A percentile compares a stretch with the other conserved stretches of the same genome.
phyloP scores from a whole-genome alignment of 2,888 invertebrate species.

The Luperina nickerlii region DNA sequence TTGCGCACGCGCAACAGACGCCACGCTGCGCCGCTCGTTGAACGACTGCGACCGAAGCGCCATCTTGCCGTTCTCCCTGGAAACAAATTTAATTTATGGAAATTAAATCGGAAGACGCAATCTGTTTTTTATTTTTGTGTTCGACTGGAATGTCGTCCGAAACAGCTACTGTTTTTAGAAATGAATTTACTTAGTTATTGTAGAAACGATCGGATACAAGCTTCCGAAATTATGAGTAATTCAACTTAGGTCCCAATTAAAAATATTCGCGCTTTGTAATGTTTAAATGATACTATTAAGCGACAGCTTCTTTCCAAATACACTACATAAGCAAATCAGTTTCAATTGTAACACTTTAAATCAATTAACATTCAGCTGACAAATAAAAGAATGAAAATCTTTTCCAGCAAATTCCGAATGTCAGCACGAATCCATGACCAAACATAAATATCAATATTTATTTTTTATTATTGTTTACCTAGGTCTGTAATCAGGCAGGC shows the following conservation, averaged over 20 bases:
- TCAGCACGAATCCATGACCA: conserved; percentile 6
- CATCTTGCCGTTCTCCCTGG: conserved; percentile 88
- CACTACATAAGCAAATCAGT: background rate
- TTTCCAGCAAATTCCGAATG: background rate
- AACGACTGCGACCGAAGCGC: conserved; percentile 89
- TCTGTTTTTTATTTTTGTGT: conserved; percentile 61
- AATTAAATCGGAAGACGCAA: conserved; percentile 68
- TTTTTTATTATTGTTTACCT: conserved; percentile 74
- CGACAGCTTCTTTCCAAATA: background rate
- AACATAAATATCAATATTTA: background rate
- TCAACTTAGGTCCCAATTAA: background rate
- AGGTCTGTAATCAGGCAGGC: conserved; percentile 87
- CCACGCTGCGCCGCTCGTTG: conserved; percentile 84
- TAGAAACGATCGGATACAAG: conserved; percentile 30
- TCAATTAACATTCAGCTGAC: background rate
- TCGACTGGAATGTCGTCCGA: conserved; percentile 59
- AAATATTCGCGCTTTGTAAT: background rate
- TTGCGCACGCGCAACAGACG: conserved; percentile 83
- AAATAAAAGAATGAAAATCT: background rate
- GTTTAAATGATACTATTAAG: background rate
- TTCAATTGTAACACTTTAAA: background rate
- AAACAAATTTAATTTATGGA: conserved; percentile 70
- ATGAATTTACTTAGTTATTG: conserved; percentile 29
- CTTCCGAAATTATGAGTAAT: conserved; percentile 31
- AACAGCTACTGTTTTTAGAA: conserved; percentile 58